Base-by-base conservation (phyloP, 2,888 invertebrate genomes). In the Meiosimyza platycephala region DNA sequence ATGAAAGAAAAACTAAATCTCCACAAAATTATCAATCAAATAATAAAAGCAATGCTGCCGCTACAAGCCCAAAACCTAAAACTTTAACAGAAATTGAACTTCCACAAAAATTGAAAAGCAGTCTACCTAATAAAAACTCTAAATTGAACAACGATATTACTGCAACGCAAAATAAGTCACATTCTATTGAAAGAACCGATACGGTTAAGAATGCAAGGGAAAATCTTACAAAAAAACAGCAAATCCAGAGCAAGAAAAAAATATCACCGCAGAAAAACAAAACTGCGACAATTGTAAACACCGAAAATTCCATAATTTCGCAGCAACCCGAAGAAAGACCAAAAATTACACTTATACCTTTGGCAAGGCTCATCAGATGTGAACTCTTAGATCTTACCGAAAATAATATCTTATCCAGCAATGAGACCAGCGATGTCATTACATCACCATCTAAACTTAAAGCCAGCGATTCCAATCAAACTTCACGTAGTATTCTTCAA, bases 291-390 rank as follows among this genome's bases (percentile, higher is more conserved):
- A 18, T 13, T 22, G 22, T 9, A 9, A 40, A 1, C 40, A 6
- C 7, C 18, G 18, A 16, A 15, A 12, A 40, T 48, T 9, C 57
- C 15, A 64, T 12, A 33, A 54, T 52, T 59, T n/a, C 51, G 28
- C 64, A 70, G 15, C 51, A 60, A 57, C 62, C 52, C 66, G 69
- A 68, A 64, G 22, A 5, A 9, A 48, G 16, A 48, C 81, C 84
- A 0, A 79, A 76, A 71, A 85, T 85, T 70, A 79, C 83, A 48
- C 79, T 85, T 9, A 80, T 84, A 57, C 85, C 85, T 1, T 71
- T 85, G 1, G 75, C 80, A 0, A 77, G 81, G 4, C 81, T 85
- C 0, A 74, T 85, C 1, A 78, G 80, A 33, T 75, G 78, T 62
- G 79, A 82, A 67, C 75, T 79, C 28, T 60, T 78, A 12, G 80